These are phyloP conservation scores for Chloromyia formosa DNA, from an alignment of 2,888 invertebrate species.

Conservation along the genomic window DNA sequence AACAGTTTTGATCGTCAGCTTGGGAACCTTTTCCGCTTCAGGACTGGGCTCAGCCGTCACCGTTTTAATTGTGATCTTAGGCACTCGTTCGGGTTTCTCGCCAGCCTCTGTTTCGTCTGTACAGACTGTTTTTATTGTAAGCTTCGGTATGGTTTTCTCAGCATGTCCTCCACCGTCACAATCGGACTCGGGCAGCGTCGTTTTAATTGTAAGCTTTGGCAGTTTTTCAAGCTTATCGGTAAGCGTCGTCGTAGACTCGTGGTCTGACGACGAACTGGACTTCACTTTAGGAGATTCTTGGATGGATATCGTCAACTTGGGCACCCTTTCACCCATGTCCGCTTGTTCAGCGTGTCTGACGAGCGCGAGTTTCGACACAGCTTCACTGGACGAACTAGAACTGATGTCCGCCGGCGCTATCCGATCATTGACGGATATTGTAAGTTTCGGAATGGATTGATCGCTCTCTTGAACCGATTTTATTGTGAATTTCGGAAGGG, in stretches of 20 bases:
- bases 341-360: constrained; percentile 52
- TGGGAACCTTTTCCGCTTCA: constrained; percentile 48
- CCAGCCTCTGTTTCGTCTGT: background rate
- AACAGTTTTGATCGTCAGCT: constrained; percentile 48
- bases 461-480: constrained; percentile 47
- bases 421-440: constrained; percentile 64
- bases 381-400: constrained; percentile 21
- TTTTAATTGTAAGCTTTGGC: constrained; percentile 63
- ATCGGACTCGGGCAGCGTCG: constrained; percentile 56
- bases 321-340: constrained; percentile 51
- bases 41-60: constrained; percentile 42
- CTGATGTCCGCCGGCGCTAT: background rate
- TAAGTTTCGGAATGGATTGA: constrained; percentile 64
- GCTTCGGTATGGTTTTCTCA: constrained; percentile 45
- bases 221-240: constrained; percentile 23
- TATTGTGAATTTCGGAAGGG: constrained; percentile 53
- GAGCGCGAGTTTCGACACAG: constrained; percentile 57
- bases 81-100: constrained; percentile 51
- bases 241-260: background rate
- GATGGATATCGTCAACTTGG: constrained; percentile 59
- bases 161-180: constrained; percentile 55
- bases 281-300: constrained; percentile 53
- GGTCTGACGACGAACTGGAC: background rate
- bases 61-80: constrained; percentile 51
- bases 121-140: constrained; percentile 47